Conservation (phyloP, 2,113 vertebrate species). For the Passer montanus region DNA sequence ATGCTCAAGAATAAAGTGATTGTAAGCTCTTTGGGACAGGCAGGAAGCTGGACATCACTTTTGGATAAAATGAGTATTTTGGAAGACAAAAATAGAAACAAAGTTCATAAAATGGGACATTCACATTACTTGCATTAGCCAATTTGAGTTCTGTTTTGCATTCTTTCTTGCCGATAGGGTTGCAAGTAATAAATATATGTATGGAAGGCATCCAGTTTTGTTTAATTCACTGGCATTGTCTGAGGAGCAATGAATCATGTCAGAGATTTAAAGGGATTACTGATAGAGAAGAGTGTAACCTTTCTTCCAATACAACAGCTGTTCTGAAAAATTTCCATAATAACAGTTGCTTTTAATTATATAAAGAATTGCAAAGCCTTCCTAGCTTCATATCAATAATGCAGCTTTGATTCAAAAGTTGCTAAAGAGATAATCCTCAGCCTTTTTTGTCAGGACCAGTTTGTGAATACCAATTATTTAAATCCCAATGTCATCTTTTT, state of each 20-base stretch:
- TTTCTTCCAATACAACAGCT: conserved; percentile 64
- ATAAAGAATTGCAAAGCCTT: conserved; percentile 63
- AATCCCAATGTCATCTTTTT: neutral
- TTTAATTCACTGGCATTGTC: conserved; percentile 42
- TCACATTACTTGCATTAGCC: neutral
- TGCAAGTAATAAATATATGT: conserved; percentile 22
- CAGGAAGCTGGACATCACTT: neutral
- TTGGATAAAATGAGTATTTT: neutral
- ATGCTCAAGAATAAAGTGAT: neutral
- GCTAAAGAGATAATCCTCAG: conserved; percentile 64
- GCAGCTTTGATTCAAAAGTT: conserved; percentile 67
- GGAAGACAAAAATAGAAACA: neutral
- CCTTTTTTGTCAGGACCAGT: conserved; percentile 33
- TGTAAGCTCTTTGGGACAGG: neutral
- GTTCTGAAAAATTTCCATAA: conserved; percentile 55
- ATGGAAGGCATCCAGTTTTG: conserved; percentile 21
- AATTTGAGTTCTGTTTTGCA: neutral
- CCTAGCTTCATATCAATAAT: conserved; percentile 68
- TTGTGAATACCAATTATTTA: conserved; percentile 49
- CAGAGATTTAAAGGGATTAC: conserved; percentile 71
- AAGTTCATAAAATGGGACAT: neutral
- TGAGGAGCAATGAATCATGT: conserved; percentile 55
- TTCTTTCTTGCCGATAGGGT: neutral
- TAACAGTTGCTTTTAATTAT: conserved; percentile 73
- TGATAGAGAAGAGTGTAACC: conserved; percentile 39